These are phyloP conservation scores for Apamea sordens DNA, from an alignment of 2,888 invertebrate genomes.

Conservation along the genomic window DNA sequence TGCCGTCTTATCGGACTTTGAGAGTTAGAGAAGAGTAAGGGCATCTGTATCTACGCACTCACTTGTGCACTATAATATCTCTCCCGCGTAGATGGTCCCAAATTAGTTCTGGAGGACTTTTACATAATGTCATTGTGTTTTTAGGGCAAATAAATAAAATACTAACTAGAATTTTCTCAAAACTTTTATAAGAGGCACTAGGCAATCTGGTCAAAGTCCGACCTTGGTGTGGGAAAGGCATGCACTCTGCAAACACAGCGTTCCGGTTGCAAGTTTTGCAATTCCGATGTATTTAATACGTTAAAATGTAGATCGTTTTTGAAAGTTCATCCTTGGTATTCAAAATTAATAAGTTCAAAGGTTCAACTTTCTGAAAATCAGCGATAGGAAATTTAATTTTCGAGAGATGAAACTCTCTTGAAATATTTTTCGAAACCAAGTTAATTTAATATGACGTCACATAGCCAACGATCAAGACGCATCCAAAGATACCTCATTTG, in stretches of 20 bases:
- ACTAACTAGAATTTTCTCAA: not conserved
- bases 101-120: too few species aligned
- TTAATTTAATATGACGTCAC: too few species aligned
- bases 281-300: slow-evolving; percentile 30
- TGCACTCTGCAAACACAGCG: slow-evolving; percentile 12
- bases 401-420: too few species aligned
- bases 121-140: not conserved
- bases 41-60: too few species aligned
- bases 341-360: slow-evolving; percentile 1
- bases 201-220: slow-evolving; percentile 22
- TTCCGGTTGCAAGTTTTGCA: slow-evolving; percentile 40
- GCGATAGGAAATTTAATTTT: not conserved
- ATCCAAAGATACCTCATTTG: too few species aligned
- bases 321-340: slow-evolving; percentile 52
- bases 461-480: too few species aligned
- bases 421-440: not conserved
- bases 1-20: too few species aligned
- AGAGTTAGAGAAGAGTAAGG: too few species aligned
- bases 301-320: slow-evolving; percentile 36
- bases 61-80: too few species aligned
- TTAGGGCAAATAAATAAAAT: not conserved
- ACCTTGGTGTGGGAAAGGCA: slow-evolving; percentile 55
- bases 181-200: not conserved
- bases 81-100: too few species aligned
- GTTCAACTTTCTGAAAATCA: not conserved